These are phyloP conservation scores for Zaprionus tsacasi DNA, from an alignment of 1,140 invertebrate species.

Conservation along the genomic window DNA sequence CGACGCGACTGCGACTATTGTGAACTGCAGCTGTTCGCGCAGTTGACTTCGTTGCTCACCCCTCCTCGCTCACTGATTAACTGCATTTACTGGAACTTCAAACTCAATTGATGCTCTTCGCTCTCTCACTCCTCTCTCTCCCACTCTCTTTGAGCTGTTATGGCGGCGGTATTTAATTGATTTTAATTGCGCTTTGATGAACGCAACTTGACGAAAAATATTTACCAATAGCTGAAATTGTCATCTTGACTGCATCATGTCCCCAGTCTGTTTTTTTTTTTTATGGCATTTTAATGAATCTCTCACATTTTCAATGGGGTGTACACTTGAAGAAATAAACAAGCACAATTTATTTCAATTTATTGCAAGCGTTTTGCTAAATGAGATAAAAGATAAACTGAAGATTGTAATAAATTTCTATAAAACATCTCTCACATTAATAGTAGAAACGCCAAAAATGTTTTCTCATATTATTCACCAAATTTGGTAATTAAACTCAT, in stretches of 20 bases:
- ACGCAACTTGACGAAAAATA: slow-evolving; percentile 41
- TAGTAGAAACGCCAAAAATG: not conserved
- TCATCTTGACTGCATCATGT: slow-evolving; percentile 51
- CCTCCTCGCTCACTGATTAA: slow-evolving; percentile 25
- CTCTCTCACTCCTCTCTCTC: not conserved
- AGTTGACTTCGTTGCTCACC: slow-evolving; percentile 14
- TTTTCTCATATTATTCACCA: not conserved
- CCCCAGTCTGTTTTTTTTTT: not conserved
- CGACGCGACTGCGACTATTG: slow-evolving; percentile 4
- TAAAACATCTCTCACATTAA: not conserved
- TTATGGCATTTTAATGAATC: slow-evolving; percentile 64
- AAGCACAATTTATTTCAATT: slow-evolving; percentile 4
- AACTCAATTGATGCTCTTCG: slow-evolving; percentile 32
- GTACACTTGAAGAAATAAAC: slow-evolving; percentile 3
- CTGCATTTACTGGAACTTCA: slow-evolving; percentile 34
- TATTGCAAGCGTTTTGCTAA: not conserved
- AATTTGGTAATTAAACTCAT: slow-evolving; percentile 3
- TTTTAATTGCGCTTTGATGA: slow-evolving; percentile 76
- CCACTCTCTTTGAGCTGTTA: slow-evolving; percentile 3
- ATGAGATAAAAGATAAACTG: not conserved
- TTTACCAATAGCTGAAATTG: slow-evolving; percentile 47
- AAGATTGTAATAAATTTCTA: not conserved
- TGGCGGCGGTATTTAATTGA: slow-evolving; percentile 65
- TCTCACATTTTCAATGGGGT: not conserved
- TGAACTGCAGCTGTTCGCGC: slow-evolving; percentile 26